Conservation (phyloP, 2,113 vertebrate genomes). For the Prolemur simus region DNA sequence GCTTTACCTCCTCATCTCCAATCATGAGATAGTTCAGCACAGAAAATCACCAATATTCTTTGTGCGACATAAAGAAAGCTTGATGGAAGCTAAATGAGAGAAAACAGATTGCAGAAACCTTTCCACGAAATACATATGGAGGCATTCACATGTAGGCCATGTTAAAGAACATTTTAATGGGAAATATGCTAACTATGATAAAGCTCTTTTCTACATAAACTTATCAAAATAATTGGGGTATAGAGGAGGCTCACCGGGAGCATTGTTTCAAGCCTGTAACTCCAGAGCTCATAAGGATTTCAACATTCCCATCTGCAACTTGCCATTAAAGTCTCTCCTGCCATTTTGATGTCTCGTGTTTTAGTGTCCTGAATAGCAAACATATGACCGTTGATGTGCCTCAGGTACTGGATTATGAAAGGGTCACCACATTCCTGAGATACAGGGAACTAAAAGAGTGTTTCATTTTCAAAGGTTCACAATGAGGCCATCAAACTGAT, state of each 20-base stretch:
- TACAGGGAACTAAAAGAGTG: background rate
- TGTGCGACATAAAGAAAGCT: background rate
- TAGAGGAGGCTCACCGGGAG: background rate
- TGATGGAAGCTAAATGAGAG: background rate
- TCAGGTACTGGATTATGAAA: background rate
- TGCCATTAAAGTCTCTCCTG: background rate
- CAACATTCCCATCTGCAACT: background rate
- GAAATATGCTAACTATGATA: background rate
- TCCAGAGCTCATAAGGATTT: background rate
- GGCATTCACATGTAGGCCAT: background rate
- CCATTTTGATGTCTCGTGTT: background rate
- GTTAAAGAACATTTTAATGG: conserved; percentile 13
- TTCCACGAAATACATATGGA: background rate
- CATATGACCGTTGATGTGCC: background rate
- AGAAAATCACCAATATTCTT: background rate
- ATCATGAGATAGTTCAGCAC: background rate
- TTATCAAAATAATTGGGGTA: background rate
- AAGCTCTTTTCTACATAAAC: background rate
- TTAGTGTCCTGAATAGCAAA: background rate
- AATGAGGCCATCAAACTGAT: background rate
- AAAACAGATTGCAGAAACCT: background rate
- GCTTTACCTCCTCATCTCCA: background rate
- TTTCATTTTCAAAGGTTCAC: background rate
- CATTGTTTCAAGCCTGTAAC: background rate
- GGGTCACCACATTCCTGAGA: background rate